A percentile compares a stretch with the other conserved stretches of the same genome.
These are phyloP conservation scores for Paralichthys olivaceus DNA, from an alignment of 2,113 vertebrate genomes.

Conservation along the genomic window DNA sequence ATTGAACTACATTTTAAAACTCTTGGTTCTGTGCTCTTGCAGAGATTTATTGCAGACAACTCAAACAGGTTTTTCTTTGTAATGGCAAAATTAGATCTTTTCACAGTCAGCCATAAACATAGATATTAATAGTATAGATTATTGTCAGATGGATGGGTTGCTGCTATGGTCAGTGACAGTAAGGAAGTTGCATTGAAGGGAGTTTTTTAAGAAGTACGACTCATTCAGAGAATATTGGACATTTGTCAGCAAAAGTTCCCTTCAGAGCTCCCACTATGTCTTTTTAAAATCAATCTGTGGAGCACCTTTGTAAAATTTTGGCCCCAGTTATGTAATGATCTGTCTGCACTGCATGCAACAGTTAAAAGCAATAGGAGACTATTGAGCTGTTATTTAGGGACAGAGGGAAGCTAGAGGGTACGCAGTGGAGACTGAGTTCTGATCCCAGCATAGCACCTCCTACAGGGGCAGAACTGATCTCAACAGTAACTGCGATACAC, in stretches of 20 bases:
- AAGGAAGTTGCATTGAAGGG: not conserved
- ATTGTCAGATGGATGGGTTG: not conserved
- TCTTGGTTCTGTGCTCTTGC: not conserved
- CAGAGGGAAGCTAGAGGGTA: conserved; percentile 16
- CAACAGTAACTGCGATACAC: conserved; percentile 27
- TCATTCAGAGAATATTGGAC: no score
- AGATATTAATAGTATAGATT: not conserved
- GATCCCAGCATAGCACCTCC: conserved; percentile 29
- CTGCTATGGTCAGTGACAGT: not conserved
- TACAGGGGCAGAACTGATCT: conserved; percentile 30
- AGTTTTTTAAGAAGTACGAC: not conserved
- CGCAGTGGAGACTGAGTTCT: conserved; percentile 28
- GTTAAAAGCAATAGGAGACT: conserved; percentile 17
- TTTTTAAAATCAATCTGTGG: conserved; percentile 18
- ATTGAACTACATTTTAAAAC: not conserved
- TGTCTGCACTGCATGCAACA: not conserved
- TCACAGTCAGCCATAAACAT: no score
- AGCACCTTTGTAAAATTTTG: not conserved
- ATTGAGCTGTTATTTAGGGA: conserved; percentile 33
- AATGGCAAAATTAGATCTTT: no score
- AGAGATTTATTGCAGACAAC: no score
- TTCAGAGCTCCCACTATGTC: not conserved
- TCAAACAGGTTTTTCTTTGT: no score
- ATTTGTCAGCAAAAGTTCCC: not conserved
- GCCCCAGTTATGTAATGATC: conserved; percentile 7